Evolutionary conservation across 2,888 invertebrate genomes (phyloP), one percentile per base, ranked within the genome.

Genomic region (Monoplex corrugatus): DNA sequence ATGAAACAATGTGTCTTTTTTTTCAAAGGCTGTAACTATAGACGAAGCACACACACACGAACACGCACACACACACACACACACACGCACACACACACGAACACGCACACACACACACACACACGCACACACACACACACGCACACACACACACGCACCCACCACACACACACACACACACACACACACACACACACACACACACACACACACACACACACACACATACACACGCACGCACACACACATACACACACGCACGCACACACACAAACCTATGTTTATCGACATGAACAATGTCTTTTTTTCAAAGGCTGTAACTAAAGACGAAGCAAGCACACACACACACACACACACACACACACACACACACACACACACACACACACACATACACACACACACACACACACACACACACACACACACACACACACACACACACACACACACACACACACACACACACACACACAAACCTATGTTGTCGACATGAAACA

Each of bases 21-120:
- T n/a, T n/a, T n/a, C n/a, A n/a, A n/a, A n/a, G n/a, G n/a, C n/a
- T n/a, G n/a, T n/a, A n/a, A n/a, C n/a, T n/a, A n/a, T n/a, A n/a
- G n/a, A n/a, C n/a, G n/a, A n/a, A n/a, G n/a, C 84, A 84, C 84
- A 84, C 84, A 84, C 84, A 84, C 84, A 78, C 75, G 40, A 38
- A 78, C 75, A 78, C 75, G 40, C 78, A 35, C 72, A 72, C 72
- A 72, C 72, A 72, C 72, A 72, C 35, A 35, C 72, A 72, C 72
- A 35, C 35, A 72, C 35, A 16, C 72, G 19, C 72, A 35, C 35
- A 16, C 32, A 32, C 32, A 72, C 72, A 72, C 35, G 35, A 8
- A 72, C 16, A 35, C 72, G 35, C 35, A 35, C 35, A 35, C 72
- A 72, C 72, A 72, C 72, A 16, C 72, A 35, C 72, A 35, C 72